Evolutionary conservation across 2,888 invertebrate genomes (phyloP), one percentile per base, ranked within the genome.

Genomic region (Isotomurus palustris): DNA sequence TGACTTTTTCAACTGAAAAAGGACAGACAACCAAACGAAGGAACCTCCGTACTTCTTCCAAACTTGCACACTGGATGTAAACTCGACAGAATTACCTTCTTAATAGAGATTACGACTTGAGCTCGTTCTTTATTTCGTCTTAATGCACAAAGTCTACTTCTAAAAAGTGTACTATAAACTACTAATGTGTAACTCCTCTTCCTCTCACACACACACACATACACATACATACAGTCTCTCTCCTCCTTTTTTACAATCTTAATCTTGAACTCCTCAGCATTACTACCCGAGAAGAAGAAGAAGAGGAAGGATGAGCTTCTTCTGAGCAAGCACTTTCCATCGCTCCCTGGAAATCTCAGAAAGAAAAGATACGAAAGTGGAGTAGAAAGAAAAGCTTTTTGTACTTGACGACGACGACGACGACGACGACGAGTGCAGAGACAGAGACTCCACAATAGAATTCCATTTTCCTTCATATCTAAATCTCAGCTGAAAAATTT

Each of bases 161-260:
- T 21, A 14, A 36, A 50, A 50, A 50, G 22, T 50, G 50, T 38
- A 50, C 50, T 50, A 50, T 50, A 50, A 50, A 50, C 38, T 50
- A 50, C 50, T 50, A 50, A 50, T 43, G 43, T 43, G 43, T 43
- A 24, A 19, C 21, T 43, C 43, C 24, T 43, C 6, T 43, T 32
- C 32, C 14, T 32, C 14, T 32, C 8, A 32, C 32, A 10, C 32
- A 10, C 8, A 32, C 32, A 10, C 32, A 14, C 8, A 10, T 32
- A n/a, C n/a, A n/a, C n/a, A n/a, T n/a, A n/a, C n/a, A 10, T 32
- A 8, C 32, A 10, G 14, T 8, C 32, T 14, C 32, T 32, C 14
- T 10, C 32, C 8, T 8, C 32, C 32, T 10, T 32, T 14, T 14
- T 32, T 32, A 10, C 32, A 22, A 6, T 43, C 43, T 43, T 43